Evolutionary conservation across 2,888 invertebrate species (phyloP).

Genomic region (Rotaria socialis): DNA sequence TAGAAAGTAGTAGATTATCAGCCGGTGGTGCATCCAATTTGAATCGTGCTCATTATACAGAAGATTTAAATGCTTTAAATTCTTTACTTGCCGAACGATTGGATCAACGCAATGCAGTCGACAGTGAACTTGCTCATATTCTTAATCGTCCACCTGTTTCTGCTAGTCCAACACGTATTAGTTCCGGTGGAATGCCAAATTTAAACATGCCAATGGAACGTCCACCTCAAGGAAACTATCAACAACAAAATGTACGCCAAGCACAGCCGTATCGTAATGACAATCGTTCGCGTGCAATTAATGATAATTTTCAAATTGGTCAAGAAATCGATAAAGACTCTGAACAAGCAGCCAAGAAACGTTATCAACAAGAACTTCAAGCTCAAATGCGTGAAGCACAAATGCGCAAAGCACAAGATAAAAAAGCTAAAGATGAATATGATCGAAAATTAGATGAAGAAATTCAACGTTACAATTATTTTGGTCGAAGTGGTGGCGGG

Average conservation of each 20-base stretch:
- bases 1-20: background rate
- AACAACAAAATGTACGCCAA: background rate
- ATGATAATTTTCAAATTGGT: background rate
- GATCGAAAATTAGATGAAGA: conserved; percentile 40
- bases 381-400: conserved; percentile 45
- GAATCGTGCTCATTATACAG: background rate
- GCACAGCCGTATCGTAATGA: background rate
- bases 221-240: background rate
- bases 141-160: conserved; percentile 5
- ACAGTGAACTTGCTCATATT: background rate
- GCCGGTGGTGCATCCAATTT: background rate
- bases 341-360: conserved; percentile 36
- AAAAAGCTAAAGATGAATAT: conserved; percentile 39
- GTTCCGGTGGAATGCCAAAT: background rate
- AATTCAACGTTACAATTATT: conserved; percentile 38
- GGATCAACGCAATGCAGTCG: background rate
- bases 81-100: background rate
- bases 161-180: background rate
- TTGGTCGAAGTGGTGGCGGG: conserved; percentile 43
- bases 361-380: conserved; percentile 44
- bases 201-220: background rate
- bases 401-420: conserved; percentile 42
- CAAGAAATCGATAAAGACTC: background rate
- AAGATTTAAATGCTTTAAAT: conserved; percentile 12
- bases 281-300: background rate